phyloP scores from a whole-genome alignment of 2,797 vertebrate genomes.

The Lycodopsis pacificus region DNA sequence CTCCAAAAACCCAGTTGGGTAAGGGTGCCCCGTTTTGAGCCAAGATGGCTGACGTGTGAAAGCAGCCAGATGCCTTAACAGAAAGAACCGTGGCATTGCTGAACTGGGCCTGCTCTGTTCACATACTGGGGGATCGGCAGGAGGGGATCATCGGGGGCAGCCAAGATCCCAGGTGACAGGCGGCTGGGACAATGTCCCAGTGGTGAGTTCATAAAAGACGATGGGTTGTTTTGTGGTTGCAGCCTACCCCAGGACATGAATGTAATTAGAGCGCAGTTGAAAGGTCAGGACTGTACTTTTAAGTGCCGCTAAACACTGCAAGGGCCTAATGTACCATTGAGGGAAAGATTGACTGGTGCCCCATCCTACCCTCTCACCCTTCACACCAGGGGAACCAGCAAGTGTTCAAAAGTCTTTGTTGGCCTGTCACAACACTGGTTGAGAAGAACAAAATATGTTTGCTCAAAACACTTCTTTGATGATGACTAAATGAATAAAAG shows the following conservation, averaged over 20 bases:
- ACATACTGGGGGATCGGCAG: constrained; percentile 66
- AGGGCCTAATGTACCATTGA: constrained; percentile 78
- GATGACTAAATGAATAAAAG: constrained; percentile 38
- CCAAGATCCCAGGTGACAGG: constrained; percentile 84
- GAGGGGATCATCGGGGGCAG: constrained; percentile 74
- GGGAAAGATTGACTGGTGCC: constrained; percentile 74
- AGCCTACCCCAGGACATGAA: constrained; percentile 82
- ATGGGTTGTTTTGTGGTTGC: constrained; percentile 80
- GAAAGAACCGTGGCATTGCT: constrained; percentile 72
- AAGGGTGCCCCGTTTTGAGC: constrained; percentile 60
- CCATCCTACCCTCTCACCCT: constrained; percentile 52
- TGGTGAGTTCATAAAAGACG: constrained; percentile 82
- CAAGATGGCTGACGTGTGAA: constrained; percentile 81
- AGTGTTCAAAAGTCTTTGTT: constrained; percentile 69
- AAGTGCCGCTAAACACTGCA: constrained; percentile 78
- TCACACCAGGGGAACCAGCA: constrained; percentile 54
- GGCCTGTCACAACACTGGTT: constrained; percentile 55
- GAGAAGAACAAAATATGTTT: constrained; percentile 58
- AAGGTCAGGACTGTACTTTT: constrained; percentile 82
- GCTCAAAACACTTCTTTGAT: constrained; percentile 43
- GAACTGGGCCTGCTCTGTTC: constrained; percentile 65
- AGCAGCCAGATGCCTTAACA: constrained; percentile 78
- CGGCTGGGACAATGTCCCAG: constrained; percentile 81
- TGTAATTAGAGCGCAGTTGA: constrained; percentile 86
- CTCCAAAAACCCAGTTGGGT: constrained; percentile 60